A percentile compares a stretch with the other conserved stretches of the same genome.
These are phyloP conservation scores for Rotaria magnacalcarata DNA, from an alignment of 2,888 invertebrate species.

Conservation along the genomic window DNA sequence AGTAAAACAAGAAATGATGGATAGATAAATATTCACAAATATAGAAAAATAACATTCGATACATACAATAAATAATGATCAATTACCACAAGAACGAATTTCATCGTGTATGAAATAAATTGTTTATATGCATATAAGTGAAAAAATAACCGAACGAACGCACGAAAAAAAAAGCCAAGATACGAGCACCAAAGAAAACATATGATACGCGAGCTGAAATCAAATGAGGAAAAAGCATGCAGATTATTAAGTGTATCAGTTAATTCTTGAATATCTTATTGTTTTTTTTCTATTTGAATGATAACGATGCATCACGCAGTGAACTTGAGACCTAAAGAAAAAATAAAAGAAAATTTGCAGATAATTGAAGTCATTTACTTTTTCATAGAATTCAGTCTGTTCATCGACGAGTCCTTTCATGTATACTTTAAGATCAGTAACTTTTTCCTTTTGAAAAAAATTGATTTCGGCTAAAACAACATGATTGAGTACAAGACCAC, in stretches of 20 bases:
- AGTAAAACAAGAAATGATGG: background rate
- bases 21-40: background rate
- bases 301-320: background rate
- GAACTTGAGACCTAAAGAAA: background rate
- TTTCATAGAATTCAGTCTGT: constrained; percentile 42
- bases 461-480: constrained; percentile 46
- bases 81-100: background rate
- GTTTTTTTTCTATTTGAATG: background rate
- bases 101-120: background rate
- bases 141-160: background rate
- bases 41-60: background rate
- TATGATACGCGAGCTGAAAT: background rate
- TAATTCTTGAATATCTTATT: background rate
- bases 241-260: background rate
- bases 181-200: background rate
- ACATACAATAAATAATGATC: background rate
- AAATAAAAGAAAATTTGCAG: background rate
- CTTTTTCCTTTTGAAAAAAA: constrained; percentile 45
- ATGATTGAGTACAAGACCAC: constrained; percentile 39
- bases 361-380: background rate
- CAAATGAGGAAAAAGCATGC: background rate
- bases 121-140: background rate
- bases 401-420: constrained; percentile 40
- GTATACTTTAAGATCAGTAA: constrained; percentile 41
- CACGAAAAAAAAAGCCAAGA: background rate